Evolutionary conservation across 2,113 vertebrate genomes (phyloP).

Genomic region (Aptenodytes patagonicus): DNA sequence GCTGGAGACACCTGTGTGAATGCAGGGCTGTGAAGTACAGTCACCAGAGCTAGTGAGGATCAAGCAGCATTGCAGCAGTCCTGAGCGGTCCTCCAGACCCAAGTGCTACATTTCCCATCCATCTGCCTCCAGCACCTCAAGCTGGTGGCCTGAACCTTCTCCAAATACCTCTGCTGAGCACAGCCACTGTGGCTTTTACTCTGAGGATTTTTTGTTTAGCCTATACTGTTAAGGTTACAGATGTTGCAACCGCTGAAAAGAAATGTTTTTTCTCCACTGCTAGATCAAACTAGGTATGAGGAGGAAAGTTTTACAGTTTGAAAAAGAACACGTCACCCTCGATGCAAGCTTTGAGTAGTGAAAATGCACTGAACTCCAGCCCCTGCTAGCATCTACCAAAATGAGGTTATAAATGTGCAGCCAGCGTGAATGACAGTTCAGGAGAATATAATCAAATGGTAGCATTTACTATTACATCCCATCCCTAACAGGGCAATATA

Average conservation of each 20-base stretch:
- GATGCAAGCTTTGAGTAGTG: not conserved
- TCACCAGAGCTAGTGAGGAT: not conserved
- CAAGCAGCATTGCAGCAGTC: not conserved
- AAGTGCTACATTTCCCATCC: too few relatives aligned
- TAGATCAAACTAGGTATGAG: not conserved
- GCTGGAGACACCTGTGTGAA: fast-evolving
- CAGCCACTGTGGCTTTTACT: not conserved
- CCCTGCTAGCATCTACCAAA: not conserved
- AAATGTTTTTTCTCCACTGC: not conserved
- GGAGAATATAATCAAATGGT: not conserved
- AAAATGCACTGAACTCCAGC: not conserved
- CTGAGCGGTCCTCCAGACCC: not conserved
- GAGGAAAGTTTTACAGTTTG: not conserved
- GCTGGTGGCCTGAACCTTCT: not conserved
- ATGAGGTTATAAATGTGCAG: not conserved
- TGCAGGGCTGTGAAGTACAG: not conserved
- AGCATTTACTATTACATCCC: not conserved
- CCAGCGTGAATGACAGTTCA: not conserved
- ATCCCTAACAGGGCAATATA: fast-evolving
- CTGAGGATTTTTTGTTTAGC: not conserved
- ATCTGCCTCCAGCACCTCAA: not conserved
- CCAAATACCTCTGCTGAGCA: not conserved
- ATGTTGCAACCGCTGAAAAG: not conserved
- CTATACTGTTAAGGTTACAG: not conserved
- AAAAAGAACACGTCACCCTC: not conserved